Evolutionary conservation across 2,797 vertebrate species (phyloP).

Genomic region (Danio tinwini): DNA sequence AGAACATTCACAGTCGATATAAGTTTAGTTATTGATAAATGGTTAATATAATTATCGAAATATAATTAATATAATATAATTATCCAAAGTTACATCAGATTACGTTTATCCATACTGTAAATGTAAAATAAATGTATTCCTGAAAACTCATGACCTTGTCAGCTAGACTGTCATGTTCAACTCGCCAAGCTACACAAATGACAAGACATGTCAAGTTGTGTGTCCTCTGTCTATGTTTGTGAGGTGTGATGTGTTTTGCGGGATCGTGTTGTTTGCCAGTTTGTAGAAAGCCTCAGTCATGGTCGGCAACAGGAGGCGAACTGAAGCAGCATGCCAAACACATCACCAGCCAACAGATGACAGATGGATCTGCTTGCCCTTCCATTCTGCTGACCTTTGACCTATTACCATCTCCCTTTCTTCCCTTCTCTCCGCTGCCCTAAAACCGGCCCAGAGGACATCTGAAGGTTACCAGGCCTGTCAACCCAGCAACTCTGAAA

Average conservation of each 20-base stretch:
- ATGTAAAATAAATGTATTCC: background rate
- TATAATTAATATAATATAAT: too few relatives aligned
- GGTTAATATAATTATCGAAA: too few relatives aligned
- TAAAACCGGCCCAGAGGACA: conserved; percentile 13
- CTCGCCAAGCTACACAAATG: background rate
- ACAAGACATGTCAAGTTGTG: background rate
- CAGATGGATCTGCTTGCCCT: conserved; percentile 32
- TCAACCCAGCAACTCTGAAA: conserved; percentile 21
- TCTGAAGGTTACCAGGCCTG: conserved; percentile 34
- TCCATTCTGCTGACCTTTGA: conserved; percentile 39
- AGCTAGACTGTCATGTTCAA: background rate
- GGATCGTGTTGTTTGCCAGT: conserved; percentile 21
- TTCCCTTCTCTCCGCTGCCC: conserved; percentile 19
- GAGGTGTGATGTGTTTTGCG: background rate
- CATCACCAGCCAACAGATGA: conserved; percentile 30
- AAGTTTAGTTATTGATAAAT: too few relatives aligned
- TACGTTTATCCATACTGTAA: background rate
- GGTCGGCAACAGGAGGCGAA: conserved; percentile 32
- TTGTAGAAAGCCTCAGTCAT: conserved; percentile 10
- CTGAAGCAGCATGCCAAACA: conserved; percentile 20
- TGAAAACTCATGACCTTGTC: background rate
- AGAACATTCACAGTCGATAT: too few relatives aligned
- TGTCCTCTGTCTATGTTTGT: conserved; percentile 1
- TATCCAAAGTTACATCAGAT: background rate
- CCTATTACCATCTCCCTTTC: conserved; percentile 36